Base-by-base conservation (phyloP, 2,797 vertebrate species). In the Taenioides sp. region DNA sequence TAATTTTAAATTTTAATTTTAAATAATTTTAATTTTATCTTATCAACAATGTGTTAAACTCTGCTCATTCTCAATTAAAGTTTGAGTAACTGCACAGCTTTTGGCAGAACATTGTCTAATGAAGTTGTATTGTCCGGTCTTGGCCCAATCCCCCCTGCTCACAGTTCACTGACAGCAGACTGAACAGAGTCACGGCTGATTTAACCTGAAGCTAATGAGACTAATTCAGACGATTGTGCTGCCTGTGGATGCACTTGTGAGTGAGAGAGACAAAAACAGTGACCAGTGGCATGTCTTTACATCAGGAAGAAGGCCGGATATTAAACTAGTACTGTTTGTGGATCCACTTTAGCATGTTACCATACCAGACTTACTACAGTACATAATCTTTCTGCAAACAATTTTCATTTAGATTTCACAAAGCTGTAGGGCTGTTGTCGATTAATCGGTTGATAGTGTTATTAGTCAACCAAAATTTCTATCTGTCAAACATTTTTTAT, bases 131-230 rank as follows among this genome's bases (percentile, higher is more conserved):
- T 40, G 31, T 37, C 9, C 0, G 12, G 11, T 47, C 5, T 43
- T 16, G 58, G 59, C 70, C 77, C 18, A 10, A 1, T 67, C 69
- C 70, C 70, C 77, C 27, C 69, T 25, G 50, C 59, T 73, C 73
- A 16, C 43, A 69, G 59, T 78, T 85, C 72, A 65, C 59, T 72
- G 55, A 74, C 83, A 65, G 4, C 37, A 70, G 83, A 67, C 76
- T 60, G 65, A 78, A 79, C 79, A 59, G 80, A 85, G 69, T 82
- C 88, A 86, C 16, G 27, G 70, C 79, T 20, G 77, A 76, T 61
- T 72, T 72, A 78, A 74, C 83, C 67, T 31, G 65, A 70, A 66
- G 74, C 69, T 43, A 73, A 76, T 37, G 76, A 60, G 77, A 63
- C 58, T 65, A 7, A 73, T 70, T 78, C 72, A 31, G 61, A 62